These are phyloP conservation scores for Polypedilum vanderplanki DNA, from an alignment of 1,140 invertebrate genomes.

Conservation along the genomic window DNA sequence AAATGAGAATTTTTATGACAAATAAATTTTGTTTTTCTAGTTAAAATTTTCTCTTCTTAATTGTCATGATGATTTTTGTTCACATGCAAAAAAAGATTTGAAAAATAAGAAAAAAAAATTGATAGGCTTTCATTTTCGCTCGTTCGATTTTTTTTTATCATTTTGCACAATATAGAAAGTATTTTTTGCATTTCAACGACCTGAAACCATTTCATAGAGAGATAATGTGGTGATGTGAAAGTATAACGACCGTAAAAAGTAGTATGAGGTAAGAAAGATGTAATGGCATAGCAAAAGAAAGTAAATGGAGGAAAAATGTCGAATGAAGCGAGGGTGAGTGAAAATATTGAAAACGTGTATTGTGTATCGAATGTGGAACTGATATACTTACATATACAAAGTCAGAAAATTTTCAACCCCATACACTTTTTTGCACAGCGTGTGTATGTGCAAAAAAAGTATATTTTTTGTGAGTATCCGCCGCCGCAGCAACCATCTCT, in stretches of 20 bases:
- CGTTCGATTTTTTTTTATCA: background rate
- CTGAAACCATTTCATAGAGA: slow-evolving; percentile 17
- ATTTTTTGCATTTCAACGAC: background rate
- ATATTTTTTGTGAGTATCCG: background rate
- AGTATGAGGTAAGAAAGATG: background rate
- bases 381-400: background rate
- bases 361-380: slow-evolving; percentile 23
- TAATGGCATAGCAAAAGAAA: background rate
- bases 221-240: background rate
- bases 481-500: slow-evolving; percentile 4
- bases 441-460: background rate
- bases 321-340: background rate
- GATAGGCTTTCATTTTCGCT: no score
- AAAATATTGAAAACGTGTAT: slow-evolving; percentile 25
- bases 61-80: no score
- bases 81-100: background rate
- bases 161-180: background rate
- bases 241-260: background rate
- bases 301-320: slow-evolving; percentile 13
- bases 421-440: background rate
- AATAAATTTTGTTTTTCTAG: no score
- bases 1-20: no score
- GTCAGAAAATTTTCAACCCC: background rate
- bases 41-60: no score
- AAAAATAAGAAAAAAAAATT: no score